A percentile compares a stretch with the other conserved stretches of the same genome.
Conservation (phyloP, 2,888 invertebrate species). For the Gibbula magus region DNA sequence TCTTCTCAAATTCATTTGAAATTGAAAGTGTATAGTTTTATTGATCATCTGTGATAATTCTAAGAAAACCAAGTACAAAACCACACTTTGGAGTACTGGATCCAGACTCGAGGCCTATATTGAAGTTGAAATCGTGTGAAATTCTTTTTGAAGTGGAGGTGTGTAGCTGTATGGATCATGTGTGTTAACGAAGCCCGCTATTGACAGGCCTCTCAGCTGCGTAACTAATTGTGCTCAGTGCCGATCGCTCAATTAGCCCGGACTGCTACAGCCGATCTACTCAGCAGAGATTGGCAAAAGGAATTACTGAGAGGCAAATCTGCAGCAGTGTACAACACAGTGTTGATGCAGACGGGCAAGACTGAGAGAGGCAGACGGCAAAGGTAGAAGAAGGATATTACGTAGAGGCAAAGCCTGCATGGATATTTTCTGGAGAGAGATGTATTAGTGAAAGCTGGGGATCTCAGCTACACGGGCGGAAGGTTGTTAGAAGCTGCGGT, state of each 20-base stretch:
- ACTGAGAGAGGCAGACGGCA: not conserved
- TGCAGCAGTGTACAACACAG: not conserved
- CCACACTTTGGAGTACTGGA: too few relatives aligned
- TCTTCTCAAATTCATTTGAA: too few relatives aligned
- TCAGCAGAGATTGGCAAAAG: slow-evolving; percentile 17
- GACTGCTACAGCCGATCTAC: slow-evolving; percentile 15
- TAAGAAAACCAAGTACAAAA: too few relatives aligned
- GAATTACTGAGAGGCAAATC: not conserved
- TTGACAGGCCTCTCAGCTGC: slow-evolving; percentile 19
- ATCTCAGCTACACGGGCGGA: not conserved
- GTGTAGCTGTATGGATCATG: slow-evolving; percentile 14
- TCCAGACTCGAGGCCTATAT: too few relatives aligned
- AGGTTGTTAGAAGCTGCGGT: not conserved
- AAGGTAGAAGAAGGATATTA: slow-evolving; percentile 4
- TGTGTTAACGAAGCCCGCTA: slow-evolving; percentile 18
- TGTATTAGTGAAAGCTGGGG: not conserved
- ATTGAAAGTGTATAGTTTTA: too few relatives aligned
- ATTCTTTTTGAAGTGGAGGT: slow-evolving; percentile 17
- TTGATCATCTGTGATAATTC: too few relatives aligned
- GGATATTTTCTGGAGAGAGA: not conserved
- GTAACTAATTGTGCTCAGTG: slow-evolving; percentile 23
- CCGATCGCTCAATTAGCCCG: slow-evolving; percentile 19
- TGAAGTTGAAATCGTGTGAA: not conserved
- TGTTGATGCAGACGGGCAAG: not conserved
- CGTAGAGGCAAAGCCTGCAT: not conserved